phyloP scores from a whole-genome alignment of 2,888 invertebrate genomes.

The Amorpha juglandis region DNA sequence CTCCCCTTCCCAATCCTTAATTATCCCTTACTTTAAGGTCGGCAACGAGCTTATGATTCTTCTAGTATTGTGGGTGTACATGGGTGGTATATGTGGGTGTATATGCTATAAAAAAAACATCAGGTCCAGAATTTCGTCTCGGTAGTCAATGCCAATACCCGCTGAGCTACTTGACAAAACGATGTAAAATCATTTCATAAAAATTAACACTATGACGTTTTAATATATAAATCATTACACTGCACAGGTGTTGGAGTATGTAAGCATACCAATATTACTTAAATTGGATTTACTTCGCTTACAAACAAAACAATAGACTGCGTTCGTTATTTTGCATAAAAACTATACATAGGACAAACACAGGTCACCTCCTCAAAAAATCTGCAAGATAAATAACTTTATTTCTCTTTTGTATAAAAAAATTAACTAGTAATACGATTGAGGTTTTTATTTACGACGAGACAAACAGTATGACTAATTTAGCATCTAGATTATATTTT shows the following conservation, averaged over 20 bases:
- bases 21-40: no score
- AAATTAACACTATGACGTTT: no score
- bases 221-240: neutral
- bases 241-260: no score
- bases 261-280: neutral
- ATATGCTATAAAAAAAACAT: no score
- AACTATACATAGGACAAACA: neutral
- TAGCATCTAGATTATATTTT: slow-evolving; percentile 3
- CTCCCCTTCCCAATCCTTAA: no score
- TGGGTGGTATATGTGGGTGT: no score
- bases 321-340: slow-evolving; percentile 3
- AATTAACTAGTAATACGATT: slow-evolving; percentile 3
- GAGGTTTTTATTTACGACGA: slow-evolving; percentile 1
- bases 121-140: no score
- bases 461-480: slow-evolving; percentile 17
- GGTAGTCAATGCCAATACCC: no score
- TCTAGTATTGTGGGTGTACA: no score
- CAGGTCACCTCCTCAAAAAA: slow-evolving; percentile 5
- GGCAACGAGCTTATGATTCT: no score
- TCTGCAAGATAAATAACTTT: neutral
- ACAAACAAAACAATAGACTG: neutral
- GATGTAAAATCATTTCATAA: neutral
- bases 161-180: no score
- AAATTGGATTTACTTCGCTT: slow-evolving; percentile 5
- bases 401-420: slow-evolving; percentile 1